These are phyloP conservation scores for Macrophya alboannulata DNA, from an alignment of 2,888 invertebrate species.

Conservation along the genomic window DNA sequence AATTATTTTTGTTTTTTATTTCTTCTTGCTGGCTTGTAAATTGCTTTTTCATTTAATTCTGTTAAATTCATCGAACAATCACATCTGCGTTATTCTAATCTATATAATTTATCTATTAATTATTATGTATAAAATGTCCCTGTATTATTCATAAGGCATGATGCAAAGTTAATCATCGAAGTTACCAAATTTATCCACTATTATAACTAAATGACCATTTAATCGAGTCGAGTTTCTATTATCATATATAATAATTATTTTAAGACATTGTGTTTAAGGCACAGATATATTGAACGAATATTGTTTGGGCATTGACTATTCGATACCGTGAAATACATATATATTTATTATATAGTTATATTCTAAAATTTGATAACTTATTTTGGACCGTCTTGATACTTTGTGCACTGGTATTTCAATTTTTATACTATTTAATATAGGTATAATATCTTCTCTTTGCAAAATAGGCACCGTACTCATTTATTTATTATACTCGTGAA, in stretches of 20 bases:
- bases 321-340: conserved; percentile 10
- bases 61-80: conserved; percentile 39
- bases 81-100: conserved; percentile 45
- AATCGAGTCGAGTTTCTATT: too few species aligned
- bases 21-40: conserved; percentile 3
- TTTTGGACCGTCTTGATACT: conserved; percentile 32
- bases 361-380: conserved; percentile 21
- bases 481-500: conserved; percentile 50
- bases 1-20: background rate
- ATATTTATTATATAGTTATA: background rate
- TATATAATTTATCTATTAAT: conserved; percentile 20
- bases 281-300: conserved; percentile 27
- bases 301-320: conserved; percentile 13
- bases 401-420: conserved; percentile 37
- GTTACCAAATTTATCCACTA: background rate
- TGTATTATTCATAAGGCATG: conserved; percentile 49
- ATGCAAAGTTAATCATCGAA: background rate
- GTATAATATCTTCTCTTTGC: conserved; percentile 19
- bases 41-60: conserved; percentile 16
- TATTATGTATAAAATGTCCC: conserved; percentile 41
- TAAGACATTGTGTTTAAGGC: background rate
- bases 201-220: background rate
- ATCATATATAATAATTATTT: background rate
- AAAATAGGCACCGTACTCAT: conserved; percentile 26
- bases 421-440: background rate